These are phyloP conservation scores for Drosophila ogumai DNA, from an alignment of 1,140 invertebrate species.

Conservation along the genomic window DNA sequence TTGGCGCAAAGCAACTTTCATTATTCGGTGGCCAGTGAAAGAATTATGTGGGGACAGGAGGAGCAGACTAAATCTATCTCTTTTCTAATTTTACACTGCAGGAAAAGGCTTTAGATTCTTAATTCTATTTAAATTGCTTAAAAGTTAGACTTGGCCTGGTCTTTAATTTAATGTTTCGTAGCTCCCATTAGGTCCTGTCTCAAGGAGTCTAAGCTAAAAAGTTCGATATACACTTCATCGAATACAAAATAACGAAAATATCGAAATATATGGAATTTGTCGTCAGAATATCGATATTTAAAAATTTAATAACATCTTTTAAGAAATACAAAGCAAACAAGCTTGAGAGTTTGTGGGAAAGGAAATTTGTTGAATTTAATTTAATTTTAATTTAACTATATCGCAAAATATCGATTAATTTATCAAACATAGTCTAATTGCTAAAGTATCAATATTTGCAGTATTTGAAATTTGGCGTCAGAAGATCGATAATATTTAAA, in stretches of 20 bases:
- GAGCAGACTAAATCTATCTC: slow-evolving; percentile 12
- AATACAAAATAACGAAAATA: neutral
- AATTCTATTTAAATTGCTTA: neutral
- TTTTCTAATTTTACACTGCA: slow-evolving; percentile 14
- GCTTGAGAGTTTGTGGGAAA: neutral
- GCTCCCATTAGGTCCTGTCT: accelerated
- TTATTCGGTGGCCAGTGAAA: slow-evolving; percentile 35
- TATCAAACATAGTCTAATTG: neutral
- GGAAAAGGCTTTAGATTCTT: neutral
- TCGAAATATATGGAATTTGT: neutral
- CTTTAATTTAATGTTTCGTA: neutral
- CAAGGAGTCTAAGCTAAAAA: neutral
- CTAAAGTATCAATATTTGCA: neutral
- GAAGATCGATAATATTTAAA: neutral
- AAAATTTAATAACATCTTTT: neutral
- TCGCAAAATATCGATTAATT: neutral
- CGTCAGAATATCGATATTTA: neutral
- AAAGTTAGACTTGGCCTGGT: too few species aligned
- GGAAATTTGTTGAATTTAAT: neutral
- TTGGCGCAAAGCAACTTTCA: slow-evolving; percentile 56
- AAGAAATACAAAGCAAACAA: neutral
- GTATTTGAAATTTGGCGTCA: neutral
- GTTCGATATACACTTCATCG: neutral
- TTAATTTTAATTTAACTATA: too few species aligned
- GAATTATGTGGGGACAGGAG: slow-evolving; percentile 28